A percentile compares a stretch with the other conserved stretches of the same genome.
phyloP scores from a whole-genome alignment of 2,113 vertebrate species.

The Agapornis roseicollis region DNA sequence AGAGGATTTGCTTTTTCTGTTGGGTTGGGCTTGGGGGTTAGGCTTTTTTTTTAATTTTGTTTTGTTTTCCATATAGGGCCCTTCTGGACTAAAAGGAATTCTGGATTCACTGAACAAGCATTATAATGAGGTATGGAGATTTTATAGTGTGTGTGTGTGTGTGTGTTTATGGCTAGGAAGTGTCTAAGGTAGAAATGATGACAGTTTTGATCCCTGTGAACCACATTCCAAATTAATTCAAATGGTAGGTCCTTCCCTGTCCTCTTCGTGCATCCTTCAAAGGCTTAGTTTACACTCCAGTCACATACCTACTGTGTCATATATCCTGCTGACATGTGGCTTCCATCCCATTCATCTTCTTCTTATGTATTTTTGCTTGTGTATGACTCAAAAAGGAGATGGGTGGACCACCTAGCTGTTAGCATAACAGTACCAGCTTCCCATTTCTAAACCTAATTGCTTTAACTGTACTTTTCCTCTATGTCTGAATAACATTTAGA shows the following conservation, averaged over 20 bases:
- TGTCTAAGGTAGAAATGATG: background rate
- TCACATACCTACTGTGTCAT: background rate
- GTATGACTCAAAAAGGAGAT: background rate
- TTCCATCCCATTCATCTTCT: background rate
- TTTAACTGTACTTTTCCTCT: background rate
- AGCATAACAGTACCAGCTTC: background rate
- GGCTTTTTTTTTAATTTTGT: background rate
- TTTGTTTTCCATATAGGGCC: constrained; percentile 57
- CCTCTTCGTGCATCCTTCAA: background rate
- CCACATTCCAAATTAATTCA: background rate
- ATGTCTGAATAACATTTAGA: background rate
- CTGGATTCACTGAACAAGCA: constrained; percentile 50
- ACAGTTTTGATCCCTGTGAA: background rate
- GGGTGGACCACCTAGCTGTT: background rate
- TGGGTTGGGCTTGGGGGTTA: background rate
- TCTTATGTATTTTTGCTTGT: background rate
- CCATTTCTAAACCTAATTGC: background rate
- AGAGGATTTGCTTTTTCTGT: background rate
- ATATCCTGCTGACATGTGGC: background rate
- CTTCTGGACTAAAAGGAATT: constrained; percentile 61
- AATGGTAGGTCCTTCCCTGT: background rate
- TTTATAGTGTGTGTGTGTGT: background rate
- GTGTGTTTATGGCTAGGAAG: background rate
- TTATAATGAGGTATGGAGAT: constrained; percentile 66
- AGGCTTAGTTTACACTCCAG: background rate